A percentile compares a stretch with the other conserved stretches of the same genome.
Evolutionary conservation across 2,888 invertebrate genomes (phyloP).

Genomic region (Acleris emargana): DNA sequence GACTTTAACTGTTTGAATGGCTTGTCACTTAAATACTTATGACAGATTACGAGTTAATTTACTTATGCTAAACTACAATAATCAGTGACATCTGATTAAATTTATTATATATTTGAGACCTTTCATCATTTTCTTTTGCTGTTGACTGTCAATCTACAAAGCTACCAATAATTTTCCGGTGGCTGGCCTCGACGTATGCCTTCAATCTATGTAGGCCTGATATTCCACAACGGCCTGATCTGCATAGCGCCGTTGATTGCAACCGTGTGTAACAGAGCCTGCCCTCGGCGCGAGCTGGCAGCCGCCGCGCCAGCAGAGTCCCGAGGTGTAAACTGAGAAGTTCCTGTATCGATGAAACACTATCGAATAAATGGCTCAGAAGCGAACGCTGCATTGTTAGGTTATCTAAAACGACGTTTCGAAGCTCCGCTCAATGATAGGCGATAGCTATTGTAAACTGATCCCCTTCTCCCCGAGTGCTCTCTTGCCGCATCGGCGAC

Average conservation of each 20-base stretch:
- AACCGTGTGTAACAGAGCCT: background rate
- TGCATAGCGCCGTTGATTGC: constrained; percentile 1
- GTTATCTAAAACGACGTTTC: constrained; percentile 66
- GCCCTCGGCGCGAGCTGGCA: background rate
- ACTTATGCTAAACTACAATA: no score
- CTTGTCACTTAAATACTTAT: no score
- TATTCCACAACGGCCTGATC: background rate
- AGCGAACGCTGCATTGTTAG: constrained; percentile 68
- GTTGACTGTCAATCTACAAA: no score
- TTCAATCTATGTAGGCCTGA: background rate
- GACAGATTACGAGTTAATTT: no score
- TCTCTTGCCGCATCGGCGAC: constrained; percentile 22
- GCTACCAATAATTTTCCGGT: no score
- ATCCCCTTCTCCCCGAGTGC: constrained; percentile 46
- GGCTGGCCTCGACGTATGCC: no score
- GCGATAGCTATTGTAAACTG: constrained; percentile 60
- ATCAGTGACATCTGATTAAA: no score
- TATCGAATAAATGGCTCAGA: constrained; percentile 70
- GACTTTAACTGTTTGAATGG: no score
- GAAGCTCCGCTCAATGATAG: constrained; percentile 49
- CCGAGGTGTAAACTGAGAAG: constrained; percentile 34
- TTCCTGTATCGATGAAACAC: constrained; percentile 47
- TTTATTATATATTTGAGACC: no score
- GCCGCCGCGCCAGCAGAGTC: constrained; percentile 14
- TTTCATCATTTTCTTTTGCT: no score